These are phyloP conservation scores for Elephas maximus DNA, from an alignment of 2,113 vertebrate species.

Conservation along the genomic window DNA sequence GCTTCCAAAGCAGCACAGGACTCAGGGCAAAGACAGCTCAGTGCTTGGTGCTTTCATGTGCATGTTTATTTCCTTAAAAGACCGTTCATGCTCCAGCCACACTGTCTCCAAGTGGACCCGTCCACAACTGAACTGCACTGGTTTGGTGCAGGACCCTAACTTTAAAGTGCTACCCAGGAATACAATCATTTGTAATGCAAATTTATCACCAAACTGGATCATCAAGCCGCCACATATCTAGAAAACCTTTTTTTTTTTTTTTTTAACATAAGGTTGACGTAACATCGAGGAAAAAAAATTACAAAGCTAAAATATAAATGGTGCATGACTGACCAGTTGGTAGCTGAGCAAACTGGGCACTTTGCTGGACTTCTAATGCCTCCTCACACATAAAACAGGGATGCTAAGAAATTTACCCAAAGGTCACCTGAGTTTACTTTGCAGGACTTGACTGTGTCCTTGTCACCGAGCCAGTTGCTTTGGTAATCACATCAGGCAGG, in stretches of 20 bases:
- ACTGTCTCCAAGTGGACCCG: constrained; percentile 54
- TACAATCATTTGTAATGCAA: neutral
- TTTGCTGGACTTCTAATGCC: fast-evolving
- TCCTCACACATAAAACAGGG: no score
- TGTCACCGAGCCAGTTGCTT: neutral
- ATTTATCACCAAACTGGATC: neutral
- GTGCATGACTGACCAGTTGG: fast-evolving
- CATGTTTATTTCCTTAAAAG: constrained; percentile 74
- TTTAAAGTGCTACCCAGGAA: constrained; percentile 46
- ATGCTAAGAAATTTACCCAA: no score
- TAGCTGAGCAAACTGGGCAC: neutral
- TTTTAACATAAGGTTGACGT: neutral
- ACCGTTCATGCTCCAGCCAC: constrained; percentile 44
- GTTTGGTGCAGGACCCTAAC: neutral
- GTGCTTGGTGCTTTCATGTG: constrained; percentile 70
- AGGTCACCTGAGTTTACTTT: constrained; percentile 16
- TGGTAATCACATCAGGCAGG: neutral
- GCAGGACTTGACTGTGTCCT: neutral
- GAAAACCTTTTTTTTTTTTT: constrained; percentile 17
- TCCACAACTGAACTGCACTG: neutral
- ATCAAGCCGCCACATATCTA: constrained; percentile 31
- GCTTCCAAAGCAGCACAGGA: neutral
- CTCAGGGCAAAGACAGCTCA: neutral
- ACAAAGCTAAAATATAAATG: neutral
- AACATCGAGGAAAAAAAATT: neutral